Base-by-base conservation (phyloP, 2,888 invertebrate genomes). In the Hyppa rectilinea region DNA sequence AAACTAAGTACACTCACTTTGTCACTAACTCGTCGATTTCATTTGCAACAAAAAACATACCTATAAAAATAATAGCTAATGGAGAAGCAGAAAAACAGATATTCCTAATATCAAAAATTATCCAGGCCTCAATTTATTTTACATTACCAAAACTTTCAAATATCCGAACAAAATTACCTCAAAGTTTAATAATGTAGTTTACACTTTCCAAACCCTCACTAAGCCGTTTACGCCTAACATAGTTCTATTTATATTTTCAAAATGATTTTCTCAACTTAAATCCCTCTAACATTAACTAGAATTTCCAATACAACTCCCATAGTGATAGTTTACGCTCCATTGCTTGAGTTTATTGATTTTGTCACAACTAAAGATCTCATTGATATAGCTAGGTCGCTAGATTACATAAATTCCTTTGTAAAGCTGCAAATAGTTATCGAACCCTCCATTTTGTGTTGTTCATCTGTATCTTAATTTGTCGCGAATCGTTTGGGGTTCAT, bases 271-370 rank as follows among this genome's bases (percentile, higher is more conserved):
- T 45, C 36, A 50, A 50, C 60, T 52, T 47, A 47, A 52, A 52
- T 67, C 47, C 20, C 2, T 49, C 14, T 10, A 34, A 2, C 26
- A 69, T 53, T 49, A 65, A 49, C 50, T 31, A 26, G 26, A 65
- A 64, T 61, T 53, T 66, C 59, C 62, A 70, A 72, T 66, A 71
- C 45, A 56, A 81, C 65, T 68, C 55, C 58, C 20, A 49, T 70
- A 68, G 72, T 70, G 38, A 81, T 78, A 63, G 60, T 72, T 80
- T 38, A 40, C 80, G 66, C 52, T 70, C 66, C 66, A 53, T 70
- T 78, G 69, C 69, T 17, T 56, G 50, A 66, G 56, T 72, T 81
- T 81, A 78, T 80, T 78, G 63, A 72, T 80, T 81, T 72, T 66
- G 71, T 71, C 71, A 77, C 68, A 71, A 81, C 59, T 68, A 81